phyloP scores from a whole-genome alignment of 2,113 vertebrate species.

The Monopterus albus region DNA sequence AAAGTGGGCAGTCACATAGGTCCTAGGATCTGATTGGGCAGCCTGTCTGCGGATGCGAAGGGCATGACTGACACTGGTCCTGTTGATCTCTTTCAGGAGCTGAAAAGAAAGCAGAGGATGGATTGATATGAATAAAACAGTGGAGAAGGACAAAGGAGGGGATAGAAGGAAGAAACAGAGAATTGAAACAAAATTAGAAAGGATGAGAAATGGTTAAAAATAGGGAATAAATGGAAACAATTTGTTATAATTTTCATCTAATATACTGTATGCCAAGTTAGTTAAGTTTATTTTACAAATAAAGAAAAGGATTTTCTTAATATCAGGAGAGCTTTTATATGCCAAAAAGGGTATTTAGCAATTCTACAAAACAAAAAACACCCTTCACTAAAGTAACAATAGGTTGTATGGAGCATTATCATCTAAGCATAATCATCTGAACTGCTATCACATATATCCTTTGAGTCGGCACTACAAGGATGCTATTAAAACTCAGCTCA shows the following conservation, averaged over 20 bases:
- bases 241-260: too few relatives aligned
- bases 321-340: too few relatives aligned
- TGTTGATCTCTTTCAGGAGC: constrained; percentile 95
- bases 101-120: constrained; percentile 56
- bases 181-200: too few relatives aligned
- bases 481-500: constrained; percentile 48
- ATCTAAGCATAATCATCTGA: constrained; percentile 39
- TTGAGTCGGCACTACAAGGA: constrained; percentile 42
- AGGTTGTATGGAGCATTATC: constrained; percentile 27
- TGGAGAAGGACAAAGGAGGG: background rate
- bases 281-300: too few relatives aligned
- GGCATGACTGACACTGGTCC: constrained; percentile 88
- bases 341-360: too few relatives aligned
- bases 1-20: constrained; percentile 95
- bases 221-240: too few relatives aligned
- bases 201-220: too few relatives aligned
- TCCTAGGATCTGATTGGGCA: constrained; percentile 85
- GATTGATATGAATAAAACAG: background rate
- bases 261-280: too few relatives aligned
- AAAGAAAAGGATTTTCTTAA: constrained; percentile 1
- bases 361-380: too few relatives aligned
- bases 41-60: constrained; percentile 91
- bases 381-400: constrained; percentile 30
- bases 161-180: background rate
- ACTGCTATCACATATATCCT: constrained; percentile 45